Base-by-base conservation (phyloP, 2,888 invertebrate genomes). In the Plagodis dolabraria region DNA sequence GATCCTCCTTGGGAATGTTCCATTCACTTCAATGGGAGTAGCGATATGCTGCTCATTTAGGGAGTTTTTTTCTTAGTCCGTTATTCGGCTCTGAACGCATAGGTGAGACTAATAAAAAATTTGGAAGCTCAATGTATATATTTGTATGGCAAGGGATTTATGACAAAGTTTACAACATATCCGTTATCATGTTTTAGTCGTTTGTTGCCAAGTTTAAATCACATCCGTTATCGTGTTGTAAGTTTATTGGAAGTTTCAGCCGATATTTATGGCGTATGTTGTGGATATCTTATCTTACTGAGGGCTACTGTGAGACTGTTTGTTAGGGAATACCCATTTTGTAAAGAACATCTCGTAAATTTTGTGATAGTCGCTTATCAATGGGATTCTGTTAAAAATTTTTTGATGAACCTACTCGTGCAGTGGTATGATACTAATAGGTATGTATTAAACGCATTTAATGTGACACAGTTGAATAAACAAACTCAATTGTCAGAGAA, bases 231-330 rank as follows among this genome's bases (percentile, higher is more conserved):
- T 40, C 40, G 40, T 68, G 63, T 63, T 63, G 47, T 58, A 51
- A 50, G 65, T 82, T 87, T 84, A 83, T 82, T 78, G 69, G 65
- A 65, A 65, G 70, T 79, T 77, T 72, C 75, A 82, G 84, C 82
- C 81, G 79, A 68, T 80, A 80, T 85, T 86, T 87, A 87, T 75
- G 79, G 76, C 78, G 56, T 68, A 72, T 75, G 73, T 68, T 72
- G 60, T 56, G 64, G 67, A 63, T 76, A 82, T 79, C 80, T 89
- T 88, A 89, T 88, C 87, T 57, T 9, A 12, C 7, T 45, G 49
- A 60, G 63, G 57, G 62, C 65, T 63, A 60, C 60, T 63, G 54
- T 44, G 49, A 60, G 57, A 54, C 44, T 49, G 36, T 50, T 52
- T 53, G 53, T 43, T 34, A 71, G 69, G 77, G 77, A 77, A 63